phyloP scores from a whole-genome alignment of 2,888 invertebrate genomes.

The Tetragnatha montana region DNA sequence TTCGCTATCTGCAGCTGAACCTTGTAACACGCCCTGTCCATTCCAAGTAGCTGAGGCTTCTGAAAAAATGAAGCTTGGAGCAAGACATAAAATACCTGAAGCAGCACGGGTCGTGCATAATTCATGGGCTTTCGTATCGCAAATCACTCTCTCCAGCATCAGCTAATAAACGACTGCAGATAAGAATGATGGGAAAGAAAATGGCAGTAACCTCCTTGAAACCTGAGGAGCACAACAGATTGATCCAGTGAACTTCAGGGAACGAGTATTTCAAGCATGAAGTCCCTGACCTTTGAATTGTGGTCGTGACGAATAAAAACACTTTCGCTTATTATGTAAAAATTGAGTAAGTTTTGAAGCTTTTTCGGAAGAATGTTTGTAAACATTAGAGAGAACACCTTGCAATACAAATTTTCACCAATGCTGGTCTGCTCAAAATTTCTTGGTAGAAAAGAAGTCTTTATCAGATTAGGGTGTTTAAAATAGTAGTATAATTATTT shows the following conservation, averaged over 20 bases:
- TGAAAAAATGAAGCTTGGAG: not conserved
- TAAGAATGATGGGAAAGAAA: not conserved
- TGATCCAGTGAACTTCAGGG: not conserved
- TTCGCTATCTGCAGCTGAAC: not conserved
- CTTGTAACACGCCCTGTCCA: not conserved
- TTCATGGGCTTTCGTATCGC: not conserved
- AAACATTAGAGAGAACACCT: not conserved
- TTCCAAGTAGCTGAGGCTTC: not conserved
- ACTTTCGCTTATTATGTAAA: not conserved
- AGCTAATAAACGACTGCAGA: slow-evolving; percentile 2
- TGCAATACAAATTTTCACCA: not conserved
- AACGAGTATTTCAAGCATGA: not conserved
- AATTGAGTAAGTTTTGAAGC: not conserved
- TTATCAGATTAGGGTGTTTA: too few relatives aligned
- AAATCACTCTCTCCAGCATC: slow-evolving; percentile 13
- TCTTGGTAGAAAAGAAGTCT: too few relatives aligned
- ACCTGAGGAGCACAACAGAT: not conserved
- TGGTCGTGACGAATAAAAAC: not conserved
- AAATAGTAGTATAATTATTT: too few relatives aligned
- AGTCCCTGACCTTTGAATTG: not conserved
- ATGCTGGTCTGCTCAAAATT: too few relatives aligned
- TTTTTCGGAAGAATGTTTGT: not conserved
- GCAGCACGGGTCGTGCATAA: not conserved
- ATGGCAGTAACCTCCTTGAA: slow-evolving; percentile 19
- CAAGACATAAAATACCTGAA: not conserved